Percentiles rank a stretch among this genome's conserved stretches.
Evolutionary conservation across 2,797 vertebrate genomes (phyloP).

Genomic region (Sebastolobus alascanus): DNA sequence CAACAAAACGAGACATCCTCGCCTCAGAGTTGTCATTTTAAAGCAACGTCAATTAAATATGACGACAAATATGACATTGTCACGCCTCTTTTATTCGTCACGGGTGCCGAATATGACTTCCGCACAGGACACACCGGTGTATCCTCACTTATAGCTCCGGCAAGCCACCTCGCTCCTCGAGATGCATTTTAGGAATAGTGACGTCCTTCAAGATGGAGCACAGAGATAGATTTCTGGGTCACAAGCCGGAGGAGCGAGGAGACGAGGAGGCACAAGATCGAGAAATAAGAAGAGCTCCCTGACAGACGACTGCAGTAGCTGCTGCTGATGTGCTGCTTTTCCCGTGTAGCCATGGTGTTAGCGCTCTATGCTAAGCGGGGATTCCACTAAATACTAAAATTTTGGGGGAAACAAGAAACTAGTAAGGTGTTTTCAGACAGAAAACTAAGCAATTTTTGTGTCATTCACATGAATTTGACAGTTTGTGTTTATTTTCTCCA

Average conservation of each 20-base stretch:
- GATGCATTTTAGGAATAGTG: too few species aligned
- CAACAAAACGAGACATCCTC: background rate
- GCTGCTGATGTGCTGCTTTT: background rate
- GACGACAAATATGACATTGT: too few species aligned
- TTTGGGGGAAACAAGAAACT: background rate
- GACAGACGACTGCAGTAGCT: background rate
- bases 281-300: too few species aligned
- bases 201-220: too few species aligned
- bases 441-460: background rate
- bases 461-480: background rate
- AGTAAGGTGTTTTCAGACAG: background rate
- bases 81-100: background rate
- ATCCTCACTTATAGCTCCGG: too few species aligned
- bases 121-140: background rate
- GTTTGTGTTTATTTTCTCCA: background rate
- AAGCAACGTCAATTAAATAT: background rate
- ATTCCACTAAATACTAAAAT: background rate
- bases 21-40: background rate
- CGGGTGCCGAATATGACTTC: background rate
- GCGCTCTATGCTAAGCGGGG: background rate
- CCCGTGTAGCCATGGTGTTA: background rate
- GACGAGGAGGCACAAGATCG: background rate
- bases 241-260: background rate
- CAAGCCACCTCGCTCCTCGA: too few species aligned
- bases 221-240: too few species aligned